phyloP scores from a whole-genome alignment of 2,888 invertebrate genomes.

The Agrochola lychnidis region DNA sequence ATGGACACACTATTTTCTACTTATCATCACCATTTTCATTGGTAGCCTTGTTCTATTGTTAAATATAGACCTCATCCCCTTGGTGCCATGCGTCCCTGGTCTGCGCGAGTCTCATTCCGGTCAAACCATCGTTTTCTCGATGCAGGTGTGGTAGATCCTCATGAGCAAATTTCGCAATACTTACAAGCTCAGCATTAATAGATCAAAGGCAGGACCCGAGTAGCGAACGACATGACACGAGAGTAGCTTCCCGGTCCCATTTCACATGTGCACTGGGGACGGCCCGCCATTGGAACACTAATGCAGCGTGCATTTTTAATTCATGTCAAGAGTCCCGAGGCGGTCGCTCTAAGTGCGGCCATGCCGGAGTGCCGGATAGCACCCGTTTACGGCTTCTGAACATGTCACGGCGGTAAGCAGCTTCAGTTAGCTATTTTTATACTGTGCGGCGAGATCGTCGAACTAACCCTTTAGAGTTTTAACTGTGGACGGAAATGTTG shows the following conservation, averaged over 20 bases:
- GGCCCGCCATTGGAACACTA: conserved; percentile 81
- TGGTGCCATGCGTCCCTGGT: background rate
- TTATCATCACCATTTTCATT: background rate
- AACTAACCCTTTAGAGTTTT: conserved; percentile 38
- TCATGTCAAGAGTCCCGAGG: conserved; percentile 85
- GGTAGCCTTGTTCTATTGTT: background rate
- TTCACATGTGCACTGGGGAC: conserved; percentile 62
- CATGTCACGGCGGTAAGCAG: conserved; percentile 68
- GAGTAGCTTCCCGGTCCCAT: conserved; percentile 61
- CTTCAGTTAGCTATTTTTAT: conserved; percentile 64
- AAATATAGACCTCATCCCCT: background rate
- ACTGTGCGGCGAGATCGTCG: conserved; percentile 20
- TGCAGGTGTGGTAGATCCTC: background rate
- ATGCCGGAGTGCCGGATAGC: conserved; percentile 66
- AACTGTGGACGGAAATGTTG: conserved; percentile 10
- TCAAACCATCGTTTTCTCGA: background rate
- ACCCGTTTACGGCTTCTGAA: conserved; percentile 70
- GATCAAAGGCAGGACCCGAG: conserved; percentile 55
- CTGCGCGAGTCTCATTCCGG: background rate
- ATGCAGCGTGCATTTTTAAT: conserved; percentile 89
- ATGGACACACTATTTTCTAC: background rate
- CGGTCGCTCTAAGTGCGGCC: conserved; percentile 78
- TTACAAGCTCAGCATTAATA: conserved; percentile 46
- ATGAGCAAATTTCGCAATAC: conserved; percentile 12
- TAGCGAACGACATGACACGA: conserved; percentile 33